Evolutionary conservation across 2,888 invertebrate species (phyloP).

Genomic region (Hydrotaea diabolus): DNA sequence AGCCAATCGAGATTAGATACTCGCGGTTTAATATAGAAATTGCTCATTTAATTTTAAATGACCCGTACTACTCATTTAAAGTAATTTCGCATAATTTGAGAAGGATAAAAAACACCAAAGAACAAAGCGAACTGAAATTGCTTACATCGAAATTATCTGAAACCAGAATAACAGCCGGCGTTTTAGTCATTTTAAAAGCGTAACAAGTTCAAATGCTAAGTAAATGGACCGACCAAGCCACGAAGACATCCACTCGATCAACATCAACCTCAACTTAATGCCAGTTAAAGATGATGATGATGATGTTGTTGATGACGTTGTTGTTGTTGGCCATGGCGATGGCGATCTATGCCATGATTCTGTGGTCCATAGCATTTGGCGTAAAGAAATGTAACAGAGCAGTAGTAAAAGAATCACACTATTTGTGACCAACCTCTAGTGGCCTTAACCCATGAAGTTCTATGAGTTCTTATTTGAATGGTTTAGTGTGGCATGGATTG

Average conservation of each 20-base stretch:
- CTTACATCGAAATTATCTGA: conserved; percentile 8
- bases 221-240: conserved; percentile 52
- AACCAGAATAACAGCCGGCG: conserved; percentile 4
- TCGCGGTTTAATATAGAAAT: conserved; percentile 35
- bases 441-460: not conserved
- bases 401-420: not conserved
- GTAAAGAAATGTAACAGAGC: conserved; percentile 39
- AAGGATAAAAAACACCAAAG: too few species aligned
- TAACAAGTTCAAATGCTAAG: conserved; percentile 65
- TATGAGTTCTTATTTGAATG: too few species aligned
- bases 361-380: conserved; percentile 55
- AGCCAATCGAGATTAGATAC: conserved; percentile 20
- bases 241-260: not conserved
- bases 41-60: conserved; percentile 66
- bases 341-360: conserved; percentile 47
- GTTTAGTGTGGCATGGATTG: too few species aligned
- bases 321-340: conserved; percentile 30
- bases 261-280: conserved; percentile 38
- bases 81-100: conserved; percentile 49
- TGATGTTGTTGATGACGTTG: conserved; percentile 8
- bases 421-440: not conserved
- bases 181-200: conserved; percentile 33
- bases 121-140: conserved; percentile 24
- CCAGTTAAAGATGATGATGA: not conserved
- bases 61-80: conserved; percentile 62